Percentiles rank a stretch among this genome's conserved stretches.
Conservation (phyloP, 1,140 invertebrate genomes). For the Triops longicaudatus region DNA sequence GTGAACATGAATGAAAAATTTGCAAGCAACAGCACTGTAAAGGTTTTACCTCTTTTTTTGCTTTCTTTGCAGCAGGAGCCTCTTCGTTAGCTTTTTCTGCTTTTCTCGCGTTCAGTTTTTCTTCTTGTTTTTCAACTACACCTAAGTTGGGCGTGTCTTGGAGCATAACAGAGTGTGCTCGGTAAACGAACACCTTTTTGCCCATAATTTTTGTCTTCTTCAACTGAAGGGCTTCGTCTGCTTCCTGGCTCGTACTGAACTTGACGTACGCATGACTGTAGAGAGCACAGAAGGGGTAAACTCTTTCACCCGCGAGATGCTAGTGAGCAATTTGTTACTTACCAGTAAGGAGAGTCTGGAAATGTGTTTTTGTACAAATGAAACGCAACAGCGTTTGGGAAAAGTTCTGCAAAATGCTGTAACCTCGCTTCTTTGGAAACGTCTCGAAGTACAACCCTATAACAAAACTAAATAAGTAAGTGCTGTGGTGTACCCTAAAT, state of each 20-base stretch:
- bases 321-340: background rate
- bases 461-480: conserved; percentile 5
- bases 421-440: background rate
- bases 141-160: conserved; percentile 4
- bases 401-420: background rate
- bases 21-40: background rate
- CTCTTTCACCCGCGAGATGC: background rate
- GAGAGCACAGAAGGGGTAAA: background rate
- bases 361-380: conserved; percentile 19
- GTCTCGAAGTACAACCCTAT: conserved; percentile 1
- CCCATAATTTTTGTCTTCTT: background rate
- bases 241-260: background rate
- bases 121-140: background rate
- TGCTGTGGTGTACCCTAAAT: background rate
- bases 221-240: background rate
- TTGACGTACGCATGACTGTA: conserved; percentile 13
- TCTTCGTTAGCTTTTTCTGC: background rate
- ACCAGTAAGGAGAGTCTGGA: conserved; percentile 21
- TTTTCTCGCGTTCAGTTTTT: conserved; percentile 9
- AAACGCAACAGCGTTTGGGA: conserved; percentile 14
- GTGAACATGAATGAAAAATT: background rate
- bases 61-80: conserved; percentile 2
- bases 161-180: background rate
- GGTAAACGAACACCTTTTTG: conserved; percentile 7
- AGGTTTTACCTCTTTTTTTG: conserved; percentile 12